phyloP scores from a whole-genome alignment of 2,888 invertebrate genomes.

The Drosophila putrida region DNA sequence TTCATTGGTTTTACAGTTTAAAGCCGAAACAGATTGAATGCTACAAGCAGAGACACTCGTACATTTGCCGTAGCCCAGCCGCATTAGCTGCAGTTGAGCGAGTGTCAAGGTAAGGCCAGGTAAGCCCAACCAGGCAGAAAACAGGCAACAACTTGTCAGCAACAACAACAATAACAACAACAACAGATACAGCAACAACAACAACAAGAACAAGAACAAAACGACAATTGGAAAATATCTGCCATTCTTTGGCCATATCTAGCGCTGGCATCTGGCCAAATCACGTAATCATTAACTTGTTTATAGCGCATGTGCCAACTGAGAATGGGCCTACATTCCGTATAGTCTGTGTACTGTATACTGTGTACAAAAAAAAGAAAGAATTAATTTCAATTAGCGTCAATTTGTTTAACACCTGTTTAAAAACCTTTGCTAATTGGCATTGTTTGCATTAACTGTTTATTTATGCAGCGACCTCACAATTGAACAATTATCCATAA shows the following conservation, averaged over 20 bases:
- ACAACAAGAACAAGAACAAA: neutral
- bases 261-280: constrained; percentile 75
- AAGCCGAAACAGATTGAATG: constrained; percentile 22
- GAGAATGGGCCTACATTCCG: constrained; percentile 22
- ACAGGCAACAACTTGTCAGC: constrained; percentile 58
- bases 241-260: constrained; percentile 37
- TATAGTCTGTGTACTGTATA: constrained; percentile 12
- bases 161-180: constrained; percentile 24
- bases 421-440: constrained; percentile 26
- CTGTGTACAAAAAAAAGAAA: constrained; percentile 43
- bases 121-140: constrained; percentile 69
- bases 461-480: neutral
- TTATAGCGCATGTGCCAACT: constrained; percentile 78
- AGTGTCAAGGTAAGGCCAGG: constrained; percentile 81
- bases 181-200: constrained; percentile 10
- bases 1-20: constrained; percentile 11
- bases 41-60: neutral
- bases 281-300: constrained; percentile 79
- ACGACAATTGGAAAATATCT: constrained; percentile 18
- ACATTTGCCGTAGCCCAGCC: constrained; percentile 42
- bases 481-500: constrained; percentile 15
- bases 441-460: constrained; percentile 16
- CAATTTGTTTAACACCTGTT: constrained; percentile 66
- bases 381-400: constrained; percentile 76
- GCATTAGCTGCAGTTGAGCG: constrained; percentile 80